Base-by-base conservation (phyloP, 2,113 vertebrate genomes). In the Podarcis cretensis region DNA sequence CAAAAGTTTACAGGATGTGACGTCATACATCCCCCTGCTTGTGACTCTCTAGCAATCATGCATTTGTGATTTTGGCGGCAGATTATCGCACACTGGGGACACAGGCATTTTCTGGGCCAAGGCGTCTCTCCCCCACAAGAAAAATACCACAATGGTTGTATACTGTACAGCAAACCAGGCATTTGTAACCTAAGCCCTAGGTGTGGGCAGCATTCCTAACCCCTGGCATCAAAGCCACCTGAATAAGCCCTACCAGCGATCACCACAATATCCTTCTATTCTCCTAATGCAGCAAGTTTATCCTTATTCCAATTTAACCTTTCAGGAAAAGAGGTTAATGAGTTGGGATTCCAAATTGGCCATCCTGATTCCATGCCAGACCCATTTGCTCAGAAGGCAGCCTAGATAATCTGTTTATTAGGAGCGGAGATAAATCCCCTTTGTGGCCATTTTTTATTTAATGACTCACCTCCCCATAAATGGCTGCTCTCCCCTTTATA, bases 401-500 rank as follows among this genome's bases (percentile, higher is more conserved):
- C 43, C 4, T 9, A 77, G 69, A 57, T 84, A 83, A 89, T 69
- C 82, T 83, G 75, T 63, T n/a, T 81, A 75, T 83, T 76, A 63
- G 18, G n/a, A 59, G 4, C 14, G n/a, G 68, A 6, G n/a, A 66
- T 13, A 23, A 81, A 32, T 25, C 78, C 79, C 88, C 82, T 86
- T 83, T 87, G 85, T 54, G 80, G 91, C 79, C 90, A 63, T 57
- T 43, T 27, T 81, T 66, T 23, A 37, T 43, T 59, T 65, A 83
- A 81, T 83, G 40, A 68, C 83, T 94, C 91, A 30, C 85, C 89
- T 90, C 90, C 84, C 40, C 21, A 84, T 90, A 59, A 86, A 81
- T 68, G 88, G 91, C 81, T 73, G 89, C 87, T 89, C 90, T 88
- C 89, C 91, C 94, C 89, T 97, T 96, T 96, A 94, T 94, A 82